Percentiles rank a stretch among this genome's conserved stretches.
Conservation (phyloP, 2,888 invertebrate species). For the Drosophila lacicola region DNA sequence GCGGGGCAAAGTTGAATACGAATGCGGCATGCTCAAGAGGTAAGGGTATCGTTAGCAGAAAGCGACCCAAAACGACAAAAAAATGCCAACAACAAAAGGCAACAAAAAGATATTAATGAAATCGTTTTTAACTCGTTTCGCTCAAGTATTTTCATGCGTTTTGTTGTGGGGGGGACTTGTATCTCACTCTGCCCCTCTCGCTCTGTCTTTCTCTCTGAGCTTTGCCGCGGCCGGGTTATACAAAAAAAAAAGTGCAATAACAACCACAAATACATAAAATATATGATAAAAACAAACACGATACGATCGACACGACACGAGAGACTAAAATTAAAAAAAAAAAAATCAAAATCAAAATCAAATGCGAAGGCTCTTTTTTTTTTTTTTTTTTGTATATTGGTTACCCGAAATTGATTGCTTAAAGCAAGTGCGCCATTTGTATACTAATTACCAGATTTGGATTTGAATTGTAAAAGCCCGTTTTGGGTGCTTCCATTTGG, state of each 20-base stretch:
- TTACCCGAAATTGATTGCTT: constrained; percentile 13
- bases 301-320: constrained; percentile 62
- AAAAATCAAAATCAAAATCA: constrained; percentile 49
- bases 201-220: constrained; percentile 10
- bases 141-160: constrained; percentile 73
- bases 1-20: background rate
- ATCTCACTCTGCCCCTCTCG: constrained; percentile 21
- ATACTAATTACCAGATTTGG: constrained; percentile 26
- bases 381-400: constrained; percentile 4
- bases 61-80: constrained; percentile 43
- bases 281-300: constrained; percentile 72
- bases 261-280: constrained; percentile 53
- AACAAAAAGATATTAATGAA: constrained; percentile 75
- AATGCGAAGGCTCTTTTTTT: constrained; percentile 15
- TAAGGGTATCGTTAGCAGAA: constrained; percentile 37
- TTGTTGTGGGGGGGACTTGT: constrained; percentile 27
- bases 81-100: constrained; percentile 51
- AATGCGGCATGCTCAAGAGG: background rate
- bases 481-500: constrained; percentile 8
- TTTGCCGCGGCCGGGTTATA: constrained; percentile 59
- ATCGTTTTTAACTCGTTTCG: constrained; percentile 80
- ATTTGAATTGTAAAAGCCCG: constrained; percentile 40
- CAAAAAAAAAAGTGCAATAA: constrained; percentile 74
- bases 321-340: constrained; percentile 42
- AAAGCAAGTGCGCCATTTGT: constrained; percentile 55